Conservation (phyloP, 2,797 vertebrate species). For the Antennarius maculatus region DNA sequence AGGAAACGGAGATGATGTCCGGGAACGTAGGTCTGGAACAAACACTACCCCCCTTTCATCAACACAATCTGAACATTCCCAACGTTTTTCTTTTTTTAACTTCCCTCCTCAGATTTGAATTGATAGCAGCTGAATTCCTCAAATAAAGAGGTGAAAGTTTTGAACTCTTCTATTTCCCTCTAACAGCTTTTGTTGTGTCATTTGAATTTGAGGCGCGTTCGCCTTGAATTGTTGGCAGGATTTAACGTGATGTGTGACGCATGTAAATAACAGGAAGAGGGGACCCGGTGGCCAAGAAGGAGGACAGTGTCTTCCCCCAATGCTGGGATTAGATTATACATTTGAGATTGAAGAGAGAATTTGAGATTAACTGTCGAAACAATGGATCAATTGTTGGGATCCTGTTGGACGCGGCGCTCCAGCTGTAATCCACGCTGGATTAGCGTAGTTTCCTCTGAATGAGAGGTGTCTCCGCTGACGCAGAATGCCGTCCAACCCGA, state of each 20-base stretch:
- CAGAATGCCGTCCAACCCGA: slow-evolving; percentile 62
- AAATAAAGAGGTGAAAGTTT: background rate
- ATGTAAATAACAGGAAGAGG: slow-evolving; percentile 58
- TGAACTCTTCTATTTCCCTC: slow-evolving; percentile 2
- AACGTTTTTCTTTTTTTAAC: background rate
- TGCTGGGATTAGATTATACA: slow-evolving; percentile 24
- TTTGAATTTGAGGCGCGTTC: slow-evolving; percentile 29
- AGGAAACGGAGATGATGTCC: background rate
- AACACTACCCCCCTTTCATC: slow-evolving; percentile 8
- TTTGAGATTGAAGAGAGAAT: slow-evolving; percentile 8
- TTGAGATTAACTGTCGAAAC: slow-evolving; percentile 42
- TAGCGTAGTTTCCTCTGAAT: slow-evolving; percentile 15
- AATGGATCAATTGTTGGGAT: slow-evolving; percentile 52
- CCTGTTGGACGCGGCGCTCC: slow-evolving; percentile 42
- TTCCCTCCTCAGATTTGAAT: no score
- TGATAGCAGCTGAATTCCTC: background rate
- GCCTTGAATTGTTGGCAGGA: slow-evolving; percentile 40
- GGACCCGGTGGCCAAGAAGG: slow-evolving; percentile 16
- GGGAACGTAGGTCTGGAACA: slow-evolving; percentile 26
- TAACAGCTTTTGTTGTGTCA: background rate
- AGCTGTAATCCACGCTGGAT: slow-evolving; percentile 45
- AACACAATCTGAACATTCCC: slow-evolving; percentile 14
- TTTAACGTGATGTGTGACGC: slow-evolving; percentile 52
- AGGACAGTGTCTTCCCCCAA: slow-evolving; percentile 23
- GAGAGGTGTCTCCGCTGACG: slow-evolving; percentile 24